These are phyloP conservation scores for Oncorhynchus kisutch DNA, from an alignment of 2,113 vertebrate species.

Conservation along the genomic window DNA sequence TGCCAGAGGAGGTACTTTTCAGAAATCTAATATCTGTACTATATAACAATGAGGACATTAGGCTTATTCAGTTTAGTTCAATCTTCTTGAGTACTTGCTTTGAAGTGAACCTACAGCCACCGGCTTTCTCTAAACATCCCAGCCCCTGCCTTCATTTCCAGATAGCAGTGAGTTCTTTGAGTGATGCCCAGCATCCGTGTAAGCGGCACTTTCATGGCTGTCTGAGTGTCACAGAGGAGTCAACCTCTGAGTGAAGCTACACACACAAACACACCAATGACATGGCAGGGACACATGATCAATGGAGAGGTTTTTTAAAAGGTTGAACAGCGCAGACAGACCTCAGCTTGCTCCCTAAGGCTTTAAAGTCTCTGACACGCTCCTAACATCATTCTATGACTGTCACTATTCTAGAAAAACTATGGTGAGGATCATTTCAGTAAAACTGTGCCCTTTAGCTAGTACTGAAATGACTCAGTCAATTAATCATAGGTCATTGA, in stretches of 20 bases:
- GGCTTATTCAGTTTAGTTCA: background rate
- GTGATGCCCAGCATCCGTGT: background rate
- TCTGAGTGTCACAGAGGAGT: constrained; percentile 1
- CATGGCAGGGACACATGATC: background rate
- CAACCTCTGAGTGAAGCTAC: background rate
- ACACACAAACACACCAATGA: constrained; percentile 11
- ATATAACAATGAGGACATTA: background rate
- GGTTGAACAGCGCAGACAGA: background rate
- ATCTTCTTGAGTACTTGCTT: background rate
- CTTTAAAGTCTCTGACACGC: background rate
- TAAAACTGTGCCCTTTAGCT: no score
- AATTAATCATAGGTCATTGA: constrained; percentile 7
- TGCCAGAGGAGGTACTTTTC: background rate
- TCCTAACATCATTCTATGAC: background rate
- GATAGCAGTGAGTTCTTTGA: constrained; percentile 22
- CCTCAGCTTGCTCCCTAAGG: background rate
- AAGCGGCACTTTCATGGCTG: constrained; percentile 5
- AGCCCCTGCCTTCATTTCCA: background rate
- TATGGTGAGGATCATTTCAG: no score
- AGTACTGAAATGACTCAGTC: background rate
- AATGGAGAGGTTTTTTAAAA: background rate
- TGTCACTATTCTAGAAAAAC: background rate
- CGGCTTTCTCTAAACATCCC: background rate
- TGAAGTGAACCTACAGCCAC: background rate
- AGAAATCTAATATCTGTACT: background rate